Conservation (phyloP, 1,140 invertebrate genomes). For the Drosophila tropicalis region DNA sequence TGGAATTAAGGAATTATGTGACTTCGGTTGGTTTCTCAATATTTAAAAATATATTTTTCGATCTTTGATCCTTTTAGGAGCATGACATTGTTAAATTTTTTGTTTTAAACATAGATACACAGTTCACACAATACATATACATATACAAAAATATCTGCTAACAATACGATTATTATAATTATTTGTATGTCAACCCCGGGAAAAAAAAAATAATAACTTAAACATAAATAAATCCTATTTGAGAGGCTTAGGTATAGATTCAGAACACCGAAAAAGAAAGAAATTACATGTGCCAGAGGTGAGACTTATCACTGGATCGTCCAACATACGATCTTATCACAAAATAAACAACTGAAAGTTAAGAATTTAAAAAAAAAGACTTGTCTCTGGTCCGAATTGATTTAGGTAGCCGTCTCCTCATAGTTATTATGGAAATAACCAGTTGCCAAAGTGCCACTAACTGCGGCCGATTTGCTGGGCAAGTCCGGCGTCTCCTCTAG, state of each 20-base stretch:
- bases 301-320: slow-evolving; percentile 58
- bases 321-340: slow-evolving; percentile 58
- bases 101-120: not conserved
- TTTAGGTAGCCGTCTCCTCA: slow-evolving; percentile 67
- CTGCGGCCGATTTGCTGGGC: slow-evolving; percentile 55
- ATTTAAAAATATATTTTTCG: not conserved
- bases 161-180: not conserved
- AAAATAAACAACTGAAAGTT: slow-evolving; percentile 38
- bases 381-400: not conserved
- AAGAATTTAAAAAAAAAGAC: slow-evolving; percentile 24
- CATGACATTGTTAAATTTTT: not conserved
- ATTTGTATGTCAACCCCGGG: not conserved
- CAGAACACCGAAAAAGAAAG: slow-evolving; percentile 44
- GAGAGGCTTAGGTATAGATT: slow-evolving; percentile 28
- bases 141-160: not conserved
- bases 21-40: not conserved
- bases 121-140: not conserved
- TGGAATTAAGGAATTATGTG: too few species aligned
- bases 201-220: not conserved
- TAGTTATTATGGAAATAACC: slow-evolving; percentile 75
- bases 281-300: slow-evolving; percentile 17
- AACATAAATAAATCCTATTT: not conserved
- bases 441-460: slow-evolving; percentile 56
- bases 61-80: not conserved
- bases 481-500: slow-evolving; percentile 24